Base-by-base conservation (phyloP, 2,888 invertebrate species). In the Ommatoiulus sabulosus region DNA sequence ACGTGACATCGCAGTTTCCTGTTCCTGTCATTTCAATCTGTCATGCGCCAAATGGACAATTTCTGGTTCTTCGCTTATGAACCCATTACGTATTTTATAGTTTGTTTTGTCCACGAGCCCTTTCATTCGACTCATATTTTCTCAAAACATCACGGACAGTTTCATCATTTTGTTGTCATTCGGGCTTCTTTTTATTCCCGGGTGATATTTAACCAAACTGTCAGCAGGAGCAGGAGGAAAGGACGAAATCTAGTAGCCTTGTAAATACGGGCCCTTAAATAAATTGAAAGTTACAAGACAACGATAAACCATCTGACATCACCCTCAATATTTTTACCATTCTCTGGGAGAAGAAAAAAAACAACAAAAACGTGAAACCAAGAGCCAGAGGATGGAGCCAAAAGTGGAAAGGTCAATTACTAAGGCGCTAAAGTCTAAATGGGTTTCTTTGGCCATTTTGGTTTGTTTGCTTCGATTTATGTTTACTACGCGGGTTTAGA, bases 401-500 rank as follows among this genome's bases (percentile, higher is more conserved):
- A 48, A 20, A 63, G 63, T 63, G 63, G 63, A 63, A 63, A 63
- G 63, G 63, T 63, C 63, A 63, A n/a, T 63, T 63, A 48, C 63
- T 20, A 63, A 63, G 63, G 20, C 4, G 63, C 63, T 63, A 63
- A 63, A 63, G 63, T 63, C 63, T 6, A 20, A 63, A 63, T 63
- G 63, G 63, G 63, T 63, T 63, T 63, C 63, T 63, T 63, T 20
- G 63, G 63, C 63, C 63, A 63, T 63, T 63, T 63, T 63, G 63
- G 63, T 63, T 63, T 63, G 63, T 63, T 63, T 63, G 63, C 63
- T 15, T 63, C 63, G 63, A 63, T 63, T 63, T 63, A 63, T 63
- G 63, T 63, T 63, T 63, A 63, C 63, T 63, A 63, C 63, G n/a
- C n/a, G 63, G 63, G 63, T 63, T 63, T 63, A 63, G 63, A 63